phyloP scores from a whole-genome alignment of 2,113 vertebrate genomes.

The Proteles cristata region DNA sequence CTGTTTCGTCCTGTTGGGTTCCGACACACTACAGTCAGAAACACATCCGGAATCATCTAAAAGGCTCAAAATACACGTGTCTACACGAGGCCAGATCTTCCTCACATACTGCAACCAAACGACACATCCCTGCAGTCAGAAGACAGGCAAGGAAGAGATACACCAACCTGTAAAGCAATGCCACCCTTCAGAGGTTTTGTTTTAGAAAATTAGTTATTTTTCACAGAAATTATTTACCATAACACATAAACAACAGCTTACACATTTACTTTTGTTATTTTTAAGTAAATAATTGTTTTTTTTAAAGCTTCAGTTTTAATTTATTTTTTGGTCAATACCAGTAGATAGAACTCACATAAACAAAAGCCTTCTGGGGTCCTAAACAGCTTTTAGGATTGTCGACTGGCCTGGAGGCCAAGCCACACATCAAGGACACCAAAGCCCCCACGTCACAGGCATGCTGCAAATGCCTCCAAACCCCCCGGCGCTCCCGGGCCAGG shows the following conservation, averaged over 20 bases:
- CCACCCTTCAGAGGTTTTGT: neutral
- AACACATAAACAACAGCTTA: neutral
- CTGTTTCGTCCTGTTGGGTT: neutral
- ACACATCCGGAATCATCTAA: neutral
- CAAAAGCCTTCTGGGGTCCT: neutral
- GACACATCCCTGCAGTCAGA: neutral
- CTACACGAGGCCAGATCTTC: neutral
- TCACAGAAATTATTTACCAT: neutral
- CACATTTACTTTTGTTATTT: neutral
- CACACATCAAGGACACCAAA: neutral
- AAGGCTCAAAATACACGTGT: neutral
- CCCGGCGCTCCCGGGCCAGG: neutral
- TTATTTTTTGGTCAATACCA: neutral
- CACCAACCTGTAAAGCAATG: neutral
- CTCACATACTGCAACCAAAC: neutral
- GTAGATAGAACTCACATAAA: neutral
- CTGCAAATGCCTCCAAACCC: neutral
- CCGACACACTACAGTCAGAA: rapidly evolving
- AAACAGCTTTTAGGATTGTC: neutral
- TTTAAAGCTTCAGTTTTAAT: neutral
- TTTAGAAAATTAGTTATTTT: neutral
- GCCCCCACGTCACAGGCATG: neutral
- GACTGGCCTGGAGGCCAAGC: no score
- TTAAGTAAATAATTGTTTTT: neutral
- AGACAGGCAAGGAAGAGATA: neutral